These are phyloP conservation scores for Diplodus puntazzo DNA, from an alignment of 2,797 vertebrate species.

Conservation along the genomic window DNA sequence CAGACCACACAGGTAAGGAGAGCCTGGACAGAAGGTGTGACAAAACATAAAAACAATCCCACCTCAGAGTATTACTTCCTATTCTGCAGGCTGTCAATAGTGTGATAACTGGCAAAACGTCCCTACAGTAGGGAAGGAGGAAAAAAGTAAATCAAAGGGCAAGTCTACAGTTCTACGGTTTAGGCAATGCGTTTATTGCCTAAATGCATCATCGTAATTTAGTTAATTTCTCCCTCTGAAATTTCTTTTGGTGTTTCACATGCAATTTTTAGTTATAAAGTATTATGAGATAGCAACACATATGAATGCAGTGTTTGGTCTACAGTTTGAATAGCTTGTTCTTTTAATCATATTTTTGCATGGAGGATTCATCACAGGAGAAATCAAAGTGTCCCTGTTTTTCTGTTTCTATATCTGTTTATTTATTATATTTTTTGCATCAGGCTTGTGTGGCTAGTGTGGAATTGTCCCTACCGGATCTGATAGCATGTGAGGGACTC, in stretches of 20 bases:
- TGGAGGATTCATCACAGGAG: neutral
- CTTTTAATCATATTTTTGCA: neutral
- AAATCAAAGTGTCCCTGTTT: neutral
- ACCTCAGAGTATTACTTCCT: neutral
- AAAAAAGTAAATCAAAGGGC: neutral
- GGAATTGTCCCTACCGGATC: neutral
- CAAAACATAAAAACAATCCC: neutral
- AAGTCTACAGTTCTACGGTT: neutral
- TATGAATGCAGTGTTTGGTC: neutral
- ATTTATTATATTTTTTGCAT: neutral
- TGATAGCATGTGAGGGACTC: neutral
- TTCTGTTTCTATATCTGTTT: neutral
- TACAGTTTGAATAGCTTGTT: neutral
- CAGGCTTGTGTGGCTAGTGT: neutral
- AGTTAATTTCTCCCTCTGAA: neutral
- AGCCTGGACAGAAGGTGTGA: neutral
- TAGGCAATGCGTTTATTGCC: neutral
- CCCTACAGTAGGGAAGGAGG: neutral
- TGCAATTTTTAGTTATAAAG: neutral
- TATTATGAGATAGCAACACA: too few species aligned
- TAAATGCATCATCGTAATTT: neutral
- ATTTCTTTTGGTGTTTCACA: neutral
- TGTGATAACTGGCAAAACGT: neutral
- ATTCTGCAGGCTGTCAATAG: neutral
- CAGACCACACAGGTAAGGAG: slow-evolving; percentile 87